Evolutionary conservation across 2,888 invertebrate species (phyloP), one percentile per base, ranked within the genome.

Genomic region (Phytoseiulus persimilis): DNA sequence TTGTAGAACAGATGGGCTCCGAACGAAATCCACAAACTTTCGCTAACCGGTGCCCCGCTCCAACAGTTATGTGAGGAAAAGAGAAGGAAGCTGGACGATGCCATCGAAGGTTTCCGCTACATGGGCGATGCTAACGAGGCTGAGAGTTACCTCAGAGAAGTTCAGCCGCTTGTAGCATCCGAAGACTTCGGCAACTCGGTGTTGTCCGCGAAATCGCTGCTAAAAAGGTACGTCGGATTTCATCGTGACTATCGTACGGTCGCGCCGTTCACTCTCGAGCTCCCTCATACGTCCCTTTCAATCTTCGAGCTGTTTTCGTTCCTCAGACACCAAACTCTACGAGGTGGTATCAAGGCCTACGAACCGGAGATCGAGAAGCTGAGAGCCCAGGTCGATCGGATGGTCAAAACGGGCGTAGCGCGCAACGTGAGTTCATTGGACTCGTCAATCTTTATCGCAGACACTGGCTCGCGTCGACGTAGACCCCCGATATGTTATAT

Each of bases 121-220:
- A 97, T 98, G 93, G 96, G 97, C 0, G 99, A 99, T 93, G 98
- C 98, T 0, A 98, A 99, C 93, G 99, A 99, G 92, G 96, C 97
- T 0, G 98, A 99, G 92, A 98, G 98, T 0, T 99, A 98, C 98
- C 95, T 98, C 93, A 96, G 96, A 91, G 99, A 99, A 93, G 98
- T 97, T 93, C 95, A 97, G 93, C 96, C 98, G 0, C 94, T 99
- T 83, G 96, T 98, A 28, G 95, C 95, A 23, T 96, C 97, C 0
- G 95, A 95, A 90, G 99, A 99, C 94, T 96, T 96, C 92, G 99
- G 99, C 0, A 95, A 95, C 87, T 87, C 87, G 87, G 87, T 87
- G 3, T 39, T 87, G 31, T 87, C 87, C 31, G 87, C 87, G 11
- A n/a, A 87, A 33, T 87, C 87, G 6, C 87, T 87, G n/a, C 32